Conservation (phyloP, 2,888 invertebrate species). For the Fragum whitleyi region DNA sequence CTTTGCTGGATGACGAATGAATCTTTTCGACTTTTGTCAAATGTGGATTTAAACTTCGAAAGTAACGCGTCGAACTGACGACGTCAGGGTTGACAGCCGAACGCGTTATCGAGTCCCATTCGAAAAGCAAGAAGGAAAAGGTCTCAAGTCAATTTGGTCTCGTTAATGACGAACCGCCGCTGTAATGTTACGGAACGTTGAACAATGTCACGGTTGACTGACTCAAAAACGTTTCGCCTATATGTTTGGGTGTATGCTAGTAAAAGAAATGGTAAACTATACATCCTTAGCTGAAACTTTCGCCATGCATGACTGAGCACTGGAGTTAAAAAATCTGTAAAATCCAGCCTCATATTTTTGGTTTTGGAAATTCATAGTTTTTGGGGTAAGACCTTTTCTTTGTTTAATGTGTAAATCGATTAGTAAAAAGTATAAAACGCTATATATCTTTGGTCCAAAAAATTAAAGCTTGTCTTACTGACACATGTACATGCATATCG, state of each 20-base stretch:
- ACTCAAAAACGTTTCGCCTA: neutral
- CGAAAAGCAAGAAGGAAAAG: too few species aligned
- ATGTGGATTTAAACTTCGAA: too few species aligned
- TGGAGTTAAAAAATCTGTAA: neutral
- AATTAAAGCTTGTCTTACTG: too few species aligned
- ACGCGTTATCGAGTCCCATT: too few species aligned
- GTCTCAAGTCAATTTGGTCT: neutral
- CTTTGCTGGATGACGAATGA: too few species aligned
- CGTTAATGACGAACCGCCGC: neutral
- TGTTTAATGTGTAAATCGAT: neutral
- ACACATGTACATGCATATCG: too few species aligned
- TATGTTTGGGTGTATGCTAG: neutral
- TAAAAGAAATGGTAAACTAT: neutral
- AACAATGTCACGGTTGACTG: neutral
- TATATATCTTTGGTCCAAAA: too few species aligned
- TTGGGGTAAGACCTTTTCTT: neutral
- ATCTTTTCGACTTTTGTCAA: too few species aligned
- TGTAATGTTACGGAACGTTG: neutral
- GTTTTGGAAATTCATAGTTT: constrained; percentile 12
- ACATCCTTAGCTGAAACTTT: neutral
- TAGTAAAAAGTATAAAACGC: too few species aligned
- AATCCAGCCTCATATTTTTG: neutral
- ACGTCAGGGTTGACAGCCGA: too few species aligned
- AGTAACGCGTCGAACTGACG: too few species aligned
- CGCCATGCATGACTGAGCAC: neutral